Percentiles rank a stretch among this genome's conserved stretches.
Evolutionary conservation across 2,113 vertebrate genomes (phyloP).

Genomic region (Sprattus sprattus): DNA sequence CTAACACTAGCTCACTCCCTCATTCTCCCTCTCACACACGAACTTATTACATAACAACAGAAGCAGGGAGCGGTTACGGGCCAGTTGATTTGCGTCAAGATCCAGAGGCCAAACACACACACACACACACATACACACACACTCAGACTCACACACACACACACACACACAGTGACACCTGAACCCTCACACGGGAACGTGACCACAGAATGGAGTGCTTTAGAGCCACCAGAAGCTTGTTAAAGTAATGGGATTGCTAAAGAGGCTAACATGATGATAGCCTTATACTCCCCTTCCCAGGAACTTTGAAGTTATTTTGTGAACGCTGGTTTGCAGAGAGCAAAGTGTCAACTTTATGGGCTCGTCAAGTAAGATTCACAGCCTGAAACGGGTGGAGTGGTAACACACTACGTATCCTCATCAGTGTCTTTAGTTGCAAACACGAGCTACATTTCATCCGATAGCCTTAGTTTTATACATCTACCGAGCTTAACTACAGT

Average conservation of each 20-base stretch:
- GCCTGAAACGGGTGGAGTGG: too few species aligned
- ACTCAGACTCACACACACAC: not conserved
- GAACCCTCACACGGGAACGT: not conserved
- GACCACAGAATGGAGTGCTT: not conserved
- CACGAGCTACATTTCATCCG: not conserved
- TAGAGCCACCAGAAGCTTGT: not conserved
- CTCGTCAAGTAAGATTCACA: not conserved
- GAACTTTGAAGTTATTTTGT: not conserved
- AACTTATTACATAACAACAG: conserved; percentile 66
- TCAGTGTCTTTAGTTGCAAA: not conserved
- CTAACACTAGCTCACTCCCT: not conserved
- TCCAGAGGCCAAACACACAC: not conserved
- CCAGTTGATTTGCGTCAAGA: conserved; percentile 26
- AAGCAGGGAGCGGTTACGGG: conserved; percentile 41
- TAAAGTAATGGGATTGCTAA: not conserved
- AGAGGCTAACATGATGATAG: not conserved
- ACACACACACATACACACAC: not conserved
- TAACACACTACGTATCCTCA: not conserved
- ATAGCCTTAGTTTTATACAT: not conserved
- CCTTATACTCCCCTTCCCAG: not conserved
- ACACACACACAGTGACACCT: not conserved
- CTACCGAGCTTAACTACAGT: not conserved
- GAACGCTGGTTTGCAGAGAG: not conserved
- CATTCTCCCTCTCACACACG: not conserved
- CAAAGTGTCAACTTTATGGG: not conserved